Conservation (phyloP, 2,888 invertebrate genomes). For the Microctonus hyperodae region DNA sequence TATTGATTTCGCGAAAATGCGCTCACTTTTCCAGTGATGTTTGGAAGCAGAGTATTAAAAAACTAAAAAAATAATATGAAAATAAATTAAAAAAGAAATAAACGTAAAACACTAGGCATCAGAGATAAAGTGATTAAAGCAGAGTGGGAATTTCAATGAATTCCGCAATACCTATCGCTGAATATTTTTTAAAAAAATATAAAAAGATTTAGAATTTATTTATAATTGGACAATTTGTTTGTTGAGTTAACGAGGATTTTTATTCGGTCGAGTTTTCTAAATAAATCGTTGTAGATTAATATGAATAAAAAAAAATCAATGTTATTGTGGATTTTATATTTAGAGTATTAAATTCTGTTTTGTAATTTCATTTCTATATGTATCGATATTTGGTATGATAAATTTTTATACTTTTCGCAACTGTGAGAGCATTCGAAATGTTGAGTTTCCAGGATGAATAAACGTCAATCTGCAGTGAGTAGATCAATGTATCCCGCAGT, state of each 20-base stretch:
- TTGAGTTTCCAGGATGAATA: no score
- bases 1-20: conserved; percentile 48
- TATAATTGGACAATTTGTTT: background rate
- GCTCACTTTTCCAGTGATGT: conserved; percentile 25
- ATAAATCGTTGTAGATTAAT: no score
- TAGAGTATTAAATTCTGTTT: no score
- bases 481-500: background rate
- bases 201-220: background rate
- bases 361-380: no score
- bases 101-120: background rate
- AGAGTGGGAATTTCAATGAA: background rate
- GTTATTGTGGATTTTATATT: no score
- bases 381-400: no score
- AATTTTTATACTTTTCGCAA: no score
- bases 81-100: background rate
- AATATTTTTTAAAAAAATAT: background rate
- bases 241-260: background rate
- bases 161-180: background rate
- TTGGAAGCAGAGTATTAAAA: background rate
- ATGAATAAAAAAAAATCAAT: no score
- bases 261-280: no score
- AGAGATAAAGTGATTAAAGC: background rate
- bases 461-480: background rate
- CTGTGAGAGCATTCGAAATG: no score
- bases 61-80: conserved; percentile 6